phyloP scores from a whole-genome alignment of 2,888 invertebrate species.

The Drosophila greeni region DNA sequence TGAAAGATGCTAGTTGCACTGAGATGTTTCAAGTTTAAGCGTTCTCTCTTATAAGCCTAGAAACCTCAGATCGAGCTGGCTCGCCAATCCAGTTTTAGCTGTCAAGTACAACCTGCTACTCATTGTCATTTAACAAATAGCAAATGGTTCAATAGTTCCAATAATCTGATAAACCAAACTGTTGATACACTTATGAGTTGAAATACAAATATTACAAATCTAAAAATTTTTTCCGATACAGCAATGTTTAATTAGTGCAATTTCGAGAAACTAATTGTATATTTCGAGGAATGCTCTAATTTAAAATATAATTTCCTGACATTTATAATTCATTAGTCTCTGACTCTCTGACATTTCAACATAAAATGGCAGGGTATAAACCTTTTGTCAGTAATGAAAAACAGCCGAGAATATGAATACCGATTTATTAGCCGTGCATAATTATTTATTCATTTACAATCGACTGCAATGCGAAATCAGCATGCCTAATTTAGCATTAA shows the following conservation, averaged over 20 bases:
- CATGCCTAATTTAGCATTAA: slow-evolving; percentile 41
- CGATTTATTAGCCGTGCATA: slow-evolving; percentile 9
- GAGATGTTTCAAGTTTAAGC: neutral
- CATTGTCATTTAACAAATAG: neutral
- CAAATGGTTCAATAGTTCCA: neutral
- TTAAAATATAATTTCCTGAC: neutral
- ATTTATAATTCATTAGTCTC: neutral
- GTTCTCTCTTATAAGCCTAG: slow-evolving; percentile 17
- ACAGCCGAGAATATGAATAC: slow-evolving; percentile 15
- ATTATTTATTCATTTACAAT: slow-evolving; percentile 27
- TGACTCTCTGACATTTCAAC: neutral
- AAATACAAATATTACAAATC: too few relatives aligned
- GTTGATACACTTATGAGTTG: too few relatives aligned
- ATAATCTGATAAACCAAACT: too few relatives aligned
- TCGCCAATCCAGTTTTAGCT: slow-evolving; percentile 20
- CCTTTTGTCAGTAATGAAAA: slow-evolving; percentile 4
- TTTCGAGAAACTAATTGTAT: neutral
- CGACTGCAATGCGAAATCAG: slow-evolving; percentile 9
- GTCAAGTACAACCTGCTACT: slow-evolving; percentile 4
- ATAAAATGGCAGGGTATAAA: neutral
- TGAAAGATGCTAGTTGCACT: neutral
- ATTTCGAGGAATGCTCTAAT: neutral
- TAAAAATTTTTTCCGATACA: neutral
- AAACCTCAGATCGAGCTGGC: neutral
- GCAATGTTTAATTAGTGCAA: neutral